These are phyloP conservation scores for Drosophila basisetae DNA, from an alignment of 2,888 invertebrate species.

Conservation along the genomic window DNA sequence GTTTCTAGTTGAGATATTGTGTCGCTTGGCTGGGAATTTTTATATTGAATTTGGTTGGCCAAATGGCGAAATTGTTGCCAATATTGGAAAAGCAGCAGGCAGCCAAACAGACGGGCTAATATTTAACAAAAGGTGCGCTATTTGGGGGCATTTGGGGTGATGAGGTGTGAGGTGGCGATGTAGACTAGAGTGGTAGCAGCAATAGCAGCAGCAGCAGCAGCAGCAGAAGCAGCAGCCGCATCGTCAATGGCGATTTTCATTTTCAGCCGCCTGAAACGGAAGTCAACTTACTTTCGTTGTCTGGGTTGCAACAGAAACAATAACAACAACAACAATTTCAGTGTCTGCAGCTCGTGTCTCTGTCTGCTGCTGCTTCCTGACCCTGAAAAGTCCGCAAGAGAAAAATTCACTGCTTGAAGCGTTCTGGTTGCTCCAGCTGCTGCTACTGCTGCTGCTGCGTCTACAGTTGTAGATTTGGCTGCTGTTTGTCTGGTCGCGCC, in stretches of 20 bases:
- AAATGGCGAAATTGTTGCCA: constrained; percentile 44
- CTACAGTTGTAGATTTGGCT: constrained; percentile 5
- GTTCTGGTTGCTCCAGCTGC: constrained; percentile 12
- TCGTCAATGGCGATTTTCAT: constrained; percentile 60
- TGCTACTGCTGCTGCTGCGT: background rate
- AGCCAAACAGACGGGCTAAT: constrained; percentile 55
- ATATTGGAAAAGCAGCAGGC: constrained; percentile 35
- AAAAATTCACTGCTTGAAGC: constrained; percentile 19
- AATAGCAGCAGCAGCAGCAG: background rate
- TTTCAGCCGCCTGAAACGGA: constrained; percentile 74
- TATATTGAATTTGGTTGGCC: constrained; percentile 61
- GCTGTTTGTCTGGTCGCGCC: constrained; percentile 53
- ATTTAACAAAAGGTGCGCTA: constrained; percentile 58
- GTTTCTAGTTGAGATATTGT: constrained; percentile 35
- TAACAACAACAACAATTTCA: background rate
- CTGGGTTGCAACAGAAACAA: constrained; percentile 25
- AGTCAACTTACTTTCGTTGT: constrained; percentile 70
- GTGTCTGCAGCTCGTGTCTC: constrained; percentile 17
- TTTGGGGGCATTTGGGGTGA: background rate
- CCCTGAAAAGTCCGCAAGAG: constrained; percentile 56
- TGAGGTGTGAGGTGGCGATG: fast-evolving
- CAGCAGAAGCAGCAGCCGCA: background rate
- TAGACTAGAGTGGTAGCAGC: background rate
- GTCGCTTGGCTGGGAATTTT: constrained; percentile 66
- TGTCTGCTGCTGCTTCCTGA: constrained; percentile 69